Evolutionary conservation across 1,140 invertebrate genomes (phyloP).

Genomic region (Berghia stephanieae): DNA sequence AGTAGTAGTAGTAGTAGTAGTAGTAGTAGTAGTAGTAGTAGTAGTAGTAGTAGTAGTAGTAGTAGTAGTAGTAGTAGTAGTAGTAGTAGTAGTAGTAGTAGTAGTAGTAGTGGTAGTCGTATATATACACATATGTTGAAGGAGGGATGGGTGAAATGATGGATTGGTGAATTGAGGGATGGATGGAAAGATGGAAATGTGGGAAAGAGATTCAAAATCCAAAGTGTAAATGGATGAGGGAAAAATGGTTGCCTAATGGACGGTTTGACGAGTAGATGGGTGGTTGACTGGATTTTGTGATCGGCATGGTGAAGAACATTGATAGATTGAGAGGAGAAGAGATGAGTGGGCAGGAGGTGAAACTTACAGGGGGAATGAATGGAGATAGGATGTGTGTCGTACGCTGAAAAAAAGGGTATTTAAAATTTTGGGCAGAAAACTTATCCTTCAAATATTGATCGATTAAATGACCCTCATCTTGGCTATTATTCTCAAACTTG

Average conservation of each 20-base stretch:
- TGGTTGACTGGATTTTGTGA: background rate
- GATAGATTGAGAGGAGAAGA: background rate
- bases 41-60: background rate
- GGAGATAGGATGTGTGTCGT: no score
- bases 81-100: background rate
- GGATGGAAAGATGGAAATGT: slow-evolving; percentile 15
- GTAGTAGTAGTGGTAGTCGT: background rate
- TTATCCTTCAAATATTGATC: no score
- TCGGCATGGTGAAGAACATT: background rate
- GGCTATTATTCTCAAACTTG: no score
- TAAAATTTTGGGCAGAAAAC: no score
- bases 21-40: no score
- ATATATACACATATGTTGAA: background rate
- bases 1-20: no score
- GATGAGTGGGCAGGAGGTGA: background rate
- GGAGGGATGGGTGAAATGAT: background rate
- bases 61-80: background rate
- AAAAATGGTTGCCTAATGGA: background rate
- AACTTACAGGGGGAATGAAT: background rate
- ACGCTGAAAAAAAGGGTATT: no score
- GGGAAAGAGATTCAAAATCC: slow-evolving; percentile 4
- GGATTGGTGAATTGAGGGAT: background rate
- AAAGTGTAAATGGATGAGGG: background rate
- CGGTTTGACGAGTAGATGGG: background rate
- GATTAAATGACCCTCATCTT: no score